A percentile compares a stretch with the other conserved stretches of the same genome.
Conservation (phyloP, 2,888 invertebrate species). For the Hydriomena furcata region DNA sequence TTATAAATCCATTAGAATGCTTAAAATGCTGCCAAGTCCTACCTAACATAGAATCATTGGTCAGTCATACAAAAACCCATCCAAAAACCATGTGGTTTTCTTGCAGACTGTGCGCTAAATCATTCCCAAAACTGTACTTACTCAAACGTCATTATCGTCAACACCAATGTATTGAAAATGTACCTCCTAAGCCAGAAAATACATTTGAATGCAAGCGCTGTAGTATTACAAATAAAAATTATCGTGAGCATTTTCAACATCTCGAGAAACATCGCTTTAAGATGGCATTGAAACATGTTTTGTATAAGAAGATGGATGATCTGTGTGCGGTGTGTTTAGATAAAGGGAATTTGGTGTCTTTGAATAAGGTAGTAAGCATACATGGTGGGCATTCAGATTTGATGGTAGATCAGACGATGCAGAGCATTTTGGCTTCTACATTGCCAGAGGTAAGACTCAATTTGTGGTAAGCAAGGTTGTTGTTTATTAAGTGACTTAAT, state of each 20-base stretch:
- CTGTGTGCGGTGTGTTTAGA: constrained; percentile 65
- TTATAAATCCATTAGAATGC: constrained; percentile 59
- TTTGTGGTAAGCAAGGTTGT: not conserved
- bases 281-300: constrained; percentile 54
- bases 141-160: constrained; percentile 54
- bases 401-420: constrained; percentile 57
- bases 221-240: constrained; percentile 42
- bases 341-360: constrained; percentile 48
- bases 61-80: constrained; percentile 65
- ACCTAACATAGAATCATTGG: constrained; percentile 54
- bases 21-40: constrained; percentile 66
- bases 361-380: constrained; percentile 56
- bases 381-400: constrained; percentile 67
- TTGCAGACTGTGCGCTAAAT: constrained; percentile 66
- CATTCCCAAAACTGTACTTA: constrained; percentile 59
- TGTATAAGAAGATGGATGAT: constrained; percentile 56
- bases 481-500: too few species aligned
- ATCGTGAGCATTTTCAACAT: constrained; percentile 60
- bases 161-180: not conserved
- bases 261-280: constrained; percentile 73
- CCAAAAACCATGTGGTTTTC: constrained; percentile 71
- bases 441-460: constrained; percentile 65
- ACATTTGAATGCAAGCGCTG: constrained; percentile 60
- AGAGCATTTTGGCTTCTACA: constrained; percentile 55
- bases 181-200: constrained; percentile 12